Evolutionary conservation across 2,888 invertebrate genomes (phyloP).

Genomic region (Cotesia congregata): DNA sequence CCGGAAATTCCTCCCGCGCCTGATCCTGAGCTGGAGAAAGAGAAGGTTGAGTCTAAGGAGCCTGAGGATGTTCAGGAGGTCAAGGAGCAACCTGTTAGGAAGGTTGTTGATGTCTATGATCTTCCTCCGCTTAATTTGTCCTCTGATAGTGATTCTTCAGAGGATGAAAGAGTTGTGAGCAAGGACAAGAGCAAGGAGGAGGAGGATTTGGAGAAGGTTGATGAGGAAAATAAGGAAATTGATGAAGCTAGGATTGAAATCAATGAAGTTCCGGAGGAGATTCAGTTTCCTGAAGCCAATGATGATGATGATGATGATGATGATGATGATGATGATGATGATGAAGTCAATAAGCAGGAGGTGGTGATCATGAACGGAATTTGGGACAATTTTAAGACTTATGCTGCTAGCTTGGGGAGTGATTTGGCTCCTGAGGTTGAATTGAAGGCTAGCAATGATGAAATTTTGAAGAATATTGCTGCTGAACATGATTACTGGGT

Average conservation of each 20-base stretch:
- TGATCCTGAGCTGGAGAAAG: constrained; percentile 31
- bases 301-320: no score
- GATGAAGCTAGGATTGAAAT: constrained; percentile 55
- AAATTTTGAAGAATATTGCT: constrained; percentile 65
- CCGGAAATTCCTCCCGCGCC: constrained; percentile 28
- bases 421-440: constrained; percentile 46
- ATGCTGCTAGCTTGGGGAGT: constrained; percentile 78
- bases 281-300: neutral
- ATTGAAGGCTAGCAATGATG: constrained; percentile 52
- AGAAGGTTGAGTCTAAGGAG: constrained; percentile 53
- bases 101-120: constrained; percentile 77
- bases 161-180: constrained; percentile 62
- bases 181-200: constrained; percentile 39
- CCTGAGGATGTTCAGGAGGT: constrained; percentile 38
- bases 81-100: constrained; percentile 66
- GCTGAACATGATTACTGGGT: constrained; percentile 83
- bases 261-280: neutral
- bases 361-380: constrained; percentile 79
- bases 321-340: no score
- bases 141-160: constrained; percentile 85
- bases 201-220: constrained; percentile 35
- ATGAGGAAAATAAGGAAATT: constrained; percentile 31
- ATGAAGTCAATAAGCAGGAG: constrained; percentile 72
- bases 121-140: constrained; percentile 84
- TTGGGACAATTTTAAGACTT: constrained; percentile 84